Conservation (phyloP, 2,113 vertebrate species). For the Rousettus leschenaultii region DNA sequence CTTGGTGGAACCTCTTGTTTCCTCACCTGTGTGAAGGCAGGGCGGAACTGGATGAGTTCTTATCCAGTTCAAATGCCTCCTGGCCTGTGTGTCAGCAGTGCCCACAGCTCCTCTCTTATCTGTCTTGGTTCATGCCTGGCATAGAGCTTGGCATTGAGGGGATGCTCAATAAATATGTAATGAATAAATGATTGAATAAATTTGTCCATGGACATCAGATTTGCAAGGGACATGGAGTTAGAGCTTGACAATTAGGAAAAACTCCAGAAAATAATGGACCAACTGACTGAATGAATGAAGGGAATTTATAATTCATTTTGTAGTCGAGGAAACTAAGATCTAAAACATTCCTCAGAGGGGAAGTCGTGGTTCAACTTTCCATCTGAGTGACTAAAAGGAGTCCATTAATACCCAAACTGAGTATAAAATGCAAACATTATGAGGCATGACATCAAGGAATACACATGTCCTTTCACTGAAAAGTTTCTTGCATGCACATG, state of each 20-base stretch:
- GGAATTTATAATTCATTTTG: background rate
- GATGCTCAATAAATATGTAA: background rate
- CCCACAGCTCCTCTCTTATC: background rate
- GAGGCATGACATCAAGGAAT: background rate
- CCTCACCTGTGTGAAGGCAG: background rate
- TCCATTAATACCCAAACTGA: background rate
- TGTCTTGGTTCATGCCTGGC: background rate
- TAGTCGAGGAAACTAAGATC: background rate
- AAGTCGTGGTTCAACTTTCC: background rate
- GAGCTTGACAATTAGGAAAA: background rate
- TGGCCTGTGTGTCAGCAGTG: background rate
- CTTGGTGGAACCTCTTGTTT: background rate
- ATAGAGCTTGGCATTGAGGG: background rate
- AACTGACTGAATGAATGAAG: background rate
- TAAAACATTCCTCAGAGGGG: background rate
- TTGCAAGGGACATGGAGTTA: background rate
- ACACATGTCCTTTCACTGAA: background rate
- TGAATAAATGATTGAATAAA: background rate
- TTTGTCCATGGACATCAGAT: background rate
- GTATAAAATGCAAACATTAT: background rate
- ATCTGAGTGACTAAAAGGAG: background rate
- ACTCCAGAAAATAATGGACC: background rate
- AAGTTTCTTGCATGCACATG: background rate
- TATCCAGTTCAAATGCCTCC: background rate
- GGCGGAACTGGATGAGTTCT: background rate